Base-by-base conservation (phyloP, 2,113 vertebrate genomes). In the Motacilla tschutschensis region DNA sequence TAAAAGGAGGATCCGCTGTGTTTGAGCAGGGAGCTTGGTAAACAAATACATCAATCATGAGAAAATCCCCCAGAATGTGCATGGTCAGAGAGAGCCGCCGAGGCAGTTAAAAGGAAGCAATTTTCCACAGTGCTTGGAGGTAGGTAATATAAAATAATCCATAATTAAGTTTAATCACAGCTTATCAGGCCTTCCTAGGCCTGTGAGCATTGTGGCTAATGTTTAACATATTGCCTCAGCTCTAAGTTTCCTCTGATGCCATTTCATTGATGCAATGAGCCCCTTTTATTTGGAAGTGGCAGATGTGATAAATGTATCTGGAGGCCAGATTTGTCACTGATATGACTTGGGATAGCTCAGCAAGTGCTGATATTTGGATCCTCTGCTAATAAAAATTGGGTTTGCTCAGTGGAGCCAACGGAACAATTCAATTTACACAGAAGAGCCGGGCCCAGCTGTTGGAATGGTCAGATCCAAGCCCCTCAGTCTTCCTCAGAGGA, bases 21-120 rank as follows among this genome's bases (percentile, higher is more conserved):
- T 91, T 86, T 80, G 84, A 94, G 84, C 72, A 87, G 91, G 69
- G 84, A 86, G 51, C 81, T 91, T 1, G 0, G 92, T 91, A 93
- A 94, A 95, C 92, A 93, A 91, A 95, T 93, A 74, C 87, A 94
- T 95, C 94, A 93, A 89, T 94, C 93, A 93, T 21, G 47, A 76
- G 85, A 65, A 94, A 91, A 84, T 77, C 89, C 79, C 81, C 82
- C 60, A 67, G 86, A 75, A 80, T 54, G 90, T 91, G 90, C 81
- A 79, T 46, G 54, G 90, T 50, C 92, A 91, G 65, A 89, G 84
- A 81, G 62, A 90, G 88, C 69, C 69, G 69, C 93, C 90, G 93
- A 93, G 82, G 82, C 89, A 91, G 76, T 93, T 95, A 93, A 94
- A 95, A 95, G 93, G 92, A 93, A 95, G 69, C 92, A 95, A 95